Conservation (phyloP, 2,888 invertebrate species). For the Scotopteryx bipunctaria region DNA sequence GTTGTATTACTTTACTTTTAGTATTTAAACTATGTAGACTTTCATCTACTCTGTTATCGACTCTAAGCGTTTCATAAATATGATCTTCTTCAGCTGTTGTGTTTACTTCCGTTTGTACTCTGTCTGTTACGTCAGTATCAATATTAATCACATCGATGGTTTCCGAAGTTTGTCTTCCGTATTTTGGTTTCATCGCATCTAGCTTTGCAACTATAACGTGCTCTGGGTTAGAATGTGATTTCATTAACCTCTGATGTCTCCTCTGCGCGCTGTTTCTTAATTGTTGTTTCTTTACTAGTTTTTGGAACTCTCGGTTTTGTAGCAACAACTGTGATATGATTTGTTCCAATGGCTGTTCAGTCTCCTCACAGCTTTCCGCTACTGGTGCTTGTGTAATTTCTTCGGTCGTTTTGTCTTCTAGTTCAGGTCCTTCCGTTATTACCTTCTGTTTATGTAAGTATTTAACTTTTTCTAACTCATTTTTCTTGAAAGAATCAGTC, state of each 20-base stretch:
- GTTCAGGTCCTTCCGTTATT: slow-evolving; percentile 72
- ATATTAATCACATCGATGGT: slow-evolving; percentile 44
- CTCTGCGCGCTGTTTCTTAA: slow-evolving; percentile 80
- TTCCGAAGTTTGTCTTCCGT: slow-evolving; percentile 67
- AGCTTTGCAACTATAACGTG: slow-evolving; percentile 73
- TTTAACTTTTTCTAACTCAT: slow-evolving; percentile 78
- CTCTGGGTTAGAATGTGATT: slow-evolving; percentile 79
- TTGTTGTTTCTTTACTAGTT: slow-evolving; percentile 89
- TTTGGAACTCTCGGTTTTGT: slow-evolving; percentile 92
- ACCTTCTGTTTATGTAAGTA: slow-evolving; percentile 78
- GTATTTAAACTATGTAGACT: slow-evolving; percentile 54
- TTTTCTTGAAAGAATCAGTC: slow-evolving; percentile 81
- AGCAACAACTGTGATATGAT: slow-evolving; percentile 92
- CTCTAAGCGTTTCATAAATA: slow-evolving; percentile 84
- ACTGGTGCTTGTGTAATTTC: slow-evolving; percentile 48
- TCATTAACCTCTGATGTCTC: slow-evolving; percentile 80
- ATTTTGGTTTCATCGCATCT: slow-evolving; percentile 66
- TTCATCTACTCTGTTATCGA: slow-evolving; percentile 63
- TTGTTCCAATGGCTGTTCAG: slow-evolving; percentile 86
- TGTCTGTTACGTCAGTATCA: slow-evolving; percentile 41
- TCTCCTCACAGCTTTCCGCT: slow-evolving; percentile 61
- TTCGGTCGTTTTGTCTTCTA: slow-evolving; percentile 61
- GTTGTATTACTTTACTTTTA: slow-evolving; percentile 68
- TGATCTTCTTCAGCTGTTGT: slow-evolving; percentile 77
- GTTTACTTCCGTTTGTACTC: slow-evolving; percentile 43